Conservation (phyloP, 1,140 invertebrate genomes). For the Leptinotarsa lineolata region DNA sequence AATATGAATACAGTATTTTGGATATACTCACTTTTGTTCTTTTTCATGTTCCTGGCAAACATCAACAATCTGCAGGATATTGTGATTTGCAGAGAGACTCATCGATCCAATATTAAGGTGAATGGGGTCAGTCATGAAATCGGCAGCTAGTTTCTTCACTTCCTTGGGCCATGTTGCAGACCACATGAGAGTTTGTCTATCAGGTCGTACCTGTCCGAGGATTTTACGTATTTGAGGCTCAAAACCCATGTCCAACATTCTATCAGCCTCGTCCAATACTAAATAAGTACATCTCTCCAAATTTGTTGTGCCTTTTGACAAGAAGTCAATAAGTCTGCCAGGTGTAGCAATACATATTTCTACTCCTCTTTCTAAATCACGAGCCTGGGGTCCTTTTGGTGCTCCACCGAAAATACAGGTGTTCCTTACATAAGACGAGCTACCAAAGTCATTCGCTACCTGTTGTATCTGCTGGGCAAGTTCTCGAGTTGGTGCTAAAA, state of each 20-base stretch:
- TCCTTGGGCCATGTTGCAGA: constrained; percentile 98
- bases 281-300: constrained; percentile 86
- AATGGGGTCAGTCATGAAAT: constrained; percentile 87
- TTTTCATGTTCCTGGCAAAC: constrained; percentile 90
- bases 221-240: constrained; percentile 99
- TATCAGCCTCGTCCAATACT: constrained; percentile 94
- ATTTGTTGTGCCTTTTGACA: constrained; percentile 83
- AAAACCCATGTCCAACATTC: constrained; percentile 99
- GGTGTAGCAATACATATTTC: constrained; percentile 94
- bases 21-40: constrained; percentile 74
- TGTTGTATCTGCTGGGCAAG: constrained; percentile 95
- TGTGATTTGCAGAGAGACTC: constrained; percentile 93
- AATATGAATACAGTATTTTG: no score
- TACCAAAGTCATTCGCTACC: constrained; percentile 89
- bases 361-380: constrained; percentile 87
- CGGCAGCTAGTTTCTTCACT: constrained; percentile 90
- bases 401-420: constrained; percentile 96
- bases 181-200: constrained; percentile 97
- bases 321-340: constrained; percentile 93
- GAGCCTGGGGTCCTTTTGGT: constrained; percentile 82
- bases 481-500: constrained; percentile 92
- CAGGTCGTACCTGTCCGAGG: constrained; percentile 91
- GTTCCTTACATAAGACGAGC: constrained; percentile 79
- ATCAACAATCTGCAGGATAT: constrained; percentile 94
- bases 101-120: constrained; percentile 93